Percentiles rank a stretch among this genome's conserved stretches.
Evolutionary conservation across 2,888 invertebrate species (phyloP).

Genomic region (Netelia fuscicornis): DNA sequence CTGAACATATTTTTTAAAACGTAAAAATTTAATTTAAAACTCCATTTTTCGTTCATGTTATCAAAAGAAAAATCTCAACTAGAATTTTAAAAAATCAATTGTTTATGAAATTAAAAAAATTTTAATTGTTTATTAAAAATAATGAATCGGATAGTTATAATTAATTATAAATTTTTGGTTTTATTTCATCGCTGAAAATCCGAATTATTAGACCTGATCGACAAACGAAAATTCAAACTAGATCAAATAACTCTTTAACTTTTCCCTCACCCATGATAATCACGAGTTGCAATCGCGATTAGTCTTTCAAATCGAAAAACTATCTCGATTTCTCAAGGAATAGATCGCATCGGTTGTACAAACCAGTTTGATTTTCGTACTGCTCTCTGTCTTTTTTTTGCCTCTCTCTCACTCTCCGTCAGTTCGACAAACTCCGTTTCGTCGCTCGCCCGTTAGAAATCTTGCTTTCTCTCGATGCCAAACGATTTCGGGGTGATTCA

Average conservation of each 20-base stretch:
- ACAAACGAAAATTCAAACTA: not conserved
- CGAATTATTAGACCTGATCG: not conserved
- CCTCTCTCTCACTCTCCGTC: not conserved
- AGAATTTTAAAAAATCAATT: too few species aligned
- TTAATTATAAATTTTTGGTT: too few species aligned
- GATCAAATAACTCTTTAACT: not conserved
- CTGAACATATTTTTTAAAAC: not conserved
- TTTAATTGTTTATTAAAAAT: too few species aligned
- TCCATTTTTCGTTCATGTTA: not conserved
- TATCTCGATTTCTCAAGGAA: not conserved
- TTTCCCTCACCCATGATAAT: not conserved
- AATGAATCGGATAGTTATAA: too few species aligned
- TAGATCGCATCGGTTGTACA: not conserved
- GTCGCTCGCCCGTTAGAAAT: not conserved
- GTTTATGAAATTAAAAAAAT: not conserved
- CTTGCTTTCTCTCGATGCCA: slow-evolving; percentile 33
- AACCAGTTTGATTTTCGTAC: not conserved
- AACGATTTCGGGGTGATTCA: slow-evolving; percentile 19
- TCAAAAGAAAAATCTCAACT: not conserved
- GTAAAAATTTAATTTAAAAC: not conserved
- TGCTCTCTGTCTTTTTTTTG: not conserved
- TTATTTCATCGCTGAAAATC: not conserved
- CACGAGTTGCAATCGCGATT: slow-evolving; percentile 6
- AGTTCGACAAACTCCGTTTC: slow-evolving; percentile 30
- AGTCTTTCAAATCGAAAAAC: slow-evolving; percentile 20